Base-by-base conservation (phyloP, 2,888 invertebrate species). In the Acrobasis suavella region DNA sequence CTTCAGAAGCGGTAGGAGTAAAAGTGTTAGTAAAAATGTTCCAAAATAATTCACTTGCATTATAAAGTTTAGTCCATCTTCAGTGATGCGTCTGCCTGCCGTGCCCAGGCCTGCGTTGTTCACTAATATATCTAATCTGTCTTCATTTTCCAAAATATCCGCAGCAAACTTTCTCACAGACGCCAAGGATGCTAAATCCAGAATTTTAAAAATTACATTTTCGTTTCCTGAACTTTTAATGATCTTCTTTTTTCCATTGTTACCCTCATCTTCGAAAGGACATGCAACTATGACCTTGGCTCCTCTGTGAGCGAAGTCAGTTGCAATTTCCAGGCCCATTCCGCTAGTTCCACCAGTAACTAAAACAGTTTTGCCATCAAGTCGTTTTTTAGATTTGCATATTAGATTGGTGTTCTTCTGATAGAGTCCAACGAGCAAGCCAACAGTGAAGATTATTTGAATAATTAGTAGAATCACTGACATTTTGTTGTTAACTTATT, bases 11-110 rank as follows among this genome's bases (percentile, higher is more conserved):
- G 96, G 97, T 71, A 97, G 94, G 49, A 99, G 93, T 42, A 99
- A 93, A 81, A 98, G 96, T 0, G 98, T 98, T 59, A 99, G 90
- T 39, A 99, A 92, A 82, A 98, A 98, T 10, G 97, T 96, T 0
- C 98, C 98, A 82, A 96, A 97, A 77, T 98, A 97, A 84, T 99
- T 99, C 2, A 98, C 97, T 58, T 96, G 98, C 96, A 98, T 97
- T 10, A 96, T 96, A 67, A 95, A 89, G 81, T 98, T 98, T 67
- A 98, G 86, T 1, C 96, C 97, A 77, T 98, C 98, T 73, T 95
- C 94, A 17, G 96, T 96, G 62, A 93, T 89, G 14, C 75, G 77
- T 59, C 89, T 94, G 9, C 86, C 88, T 64, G 95, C 94, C 0
- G 93, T 89, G 56, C 96, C 94, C 0, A 96, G 96, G 2, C 97